Percentiles rank a stretch among this genome's conserved stretches.
phyloP scores from a whole-genome alignment of 2,797 vertebrate species.

The Danio choprae region DNA sequence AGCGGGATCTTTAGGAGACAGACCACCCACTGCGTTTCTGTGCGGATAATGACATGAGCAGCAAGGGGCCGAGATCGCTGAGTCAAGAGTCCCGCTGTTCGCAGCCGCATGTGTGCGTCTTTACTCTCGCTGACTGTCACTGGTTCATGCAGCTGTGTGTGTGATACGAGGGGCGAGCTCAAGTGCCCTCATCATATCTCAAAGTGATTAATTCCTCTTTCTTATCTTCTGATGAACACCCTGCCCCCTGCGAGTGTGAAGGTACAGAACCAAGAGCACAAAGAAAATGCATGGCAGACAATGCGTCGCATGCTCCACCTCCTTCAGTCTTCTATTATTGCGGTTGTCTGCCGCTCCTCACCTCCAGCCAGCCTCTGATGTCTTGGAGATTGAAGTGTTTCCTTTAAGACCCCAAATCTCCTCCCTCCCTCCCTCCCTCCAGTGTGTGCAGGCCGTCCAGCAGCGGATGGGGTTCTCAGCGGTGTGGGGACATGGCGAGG shows the following conservation, averaged over 20 bases:
- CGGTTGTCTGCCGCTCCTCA: constrained; percentile 51
- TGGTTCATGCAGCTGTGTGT: constrained; percentile 61
- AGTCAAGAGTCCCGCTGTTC: constrained; percentile 65
- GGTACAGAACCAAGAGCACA: constrained; percentile 46
- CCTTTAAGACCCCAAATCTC: constrained; percentile 48
- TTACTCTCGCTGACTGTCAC: constrained; percentile 61
- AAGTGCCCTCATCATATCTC: constrained; percentile 78
- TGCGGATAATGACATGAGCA: constrained; percentile 60
- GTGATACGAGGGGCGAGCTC: constrained; percentile 70
- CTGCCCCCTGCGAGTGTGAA: constrained; percentile 61
- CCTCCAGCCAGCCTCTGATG: constrained; percentile 53
- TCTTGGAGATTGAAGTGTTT: constrained; percentile 58
- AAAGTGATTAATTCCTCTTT: constrained; percentile 77
- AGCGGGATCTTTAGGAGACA: constrained; percentile 48
- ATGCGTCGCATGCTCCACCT: constrained; percentile 21
- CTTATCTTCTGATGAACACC: constrained; percentile 81
- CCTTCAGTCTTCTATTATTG: constrained; percentile 19
- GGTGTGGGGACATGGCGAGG: constrained; percentile 67
- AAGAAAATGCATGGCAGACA: constrained; percentile 27
- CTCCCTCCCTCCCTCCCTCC: constrained; percentile 30
- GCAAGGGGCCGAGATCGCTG: constrained; percentile 43
- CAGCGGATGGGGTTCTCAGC: constrained; percentile 42
- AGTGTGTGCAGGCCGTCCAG: constrained; percentile 52
- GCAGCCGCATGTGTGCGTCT: constrained; percentile 49
- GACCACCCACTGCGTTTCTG: constrained; percentile 61